Percentiles rank a stretch among this genome's conserved stretches.
phyloP scores from a whole-genome alignment of 64 coral and sea anemone species.

The Trachythela sp. region DNA sequence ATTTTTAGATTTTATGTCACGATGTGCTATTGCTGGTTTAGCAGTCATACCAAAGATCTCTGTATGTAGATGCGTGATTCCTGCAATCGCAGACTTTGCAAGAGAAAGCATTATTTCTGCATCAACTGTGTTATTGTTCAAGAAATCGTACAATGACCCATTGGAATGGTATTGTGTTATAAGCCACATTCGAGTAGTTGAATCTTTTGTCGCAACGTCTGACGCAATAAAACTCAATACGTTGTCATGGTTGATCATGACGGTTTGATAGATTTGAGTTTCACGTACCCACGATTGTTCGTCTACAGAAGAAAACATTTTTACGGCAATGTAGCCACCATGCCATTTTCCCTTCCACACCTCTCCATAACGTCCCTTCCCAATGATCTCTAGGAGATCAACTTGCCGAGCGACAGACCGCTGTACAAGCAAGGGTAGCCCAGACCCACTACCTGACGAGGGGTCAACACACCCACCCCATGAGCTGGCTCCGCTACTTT shows the following conservation, averaged over 20 bases:
- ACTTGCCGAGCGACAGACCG: conserved; percentile 76
- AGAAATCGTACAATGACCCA: conserved; percentile 84
- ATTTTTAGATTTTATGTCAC: conserved; percentile 98
- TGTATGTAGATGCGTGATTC: conserved; percentile 80
- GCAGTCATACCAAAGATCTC: conserved; percentile 73
- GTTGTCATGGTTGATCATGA: conserved; percentile 77
- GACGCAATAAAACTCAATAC: conserved; percentile 83
- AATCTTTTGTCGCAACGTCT: conserved; percentile 62
- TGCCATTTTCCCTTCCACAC: conserved; percentile 81
- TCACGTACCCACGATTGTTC: conserved; percentile 84
- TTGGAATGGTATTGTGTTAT: conserved; percentile 82
- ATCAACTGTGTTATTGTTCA: conserved; percentile 72
- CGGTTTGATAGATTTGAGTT: conserved; percentile 77
- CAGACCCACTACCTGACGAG: conserved; percentile 82
- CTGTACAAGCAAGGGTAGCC: conserved; percentile 73
- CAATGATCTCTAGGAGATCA: conserved; percentile 72
- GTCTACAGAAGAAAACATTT: conserved; percentile 73
- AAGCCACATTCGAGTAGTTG: conserved; percentile 87
- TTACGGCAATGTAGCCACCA: conserved; percentile 81
- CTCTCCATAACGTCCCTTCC: conserved; percentile 80
- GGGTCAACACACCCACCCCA: conserved; percentile 41
- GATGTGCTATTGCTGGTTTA: conserved; percentile 84
- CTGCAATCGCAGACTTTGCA: conserved; percentile 68
- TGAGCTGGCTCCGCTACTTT: not conserved
- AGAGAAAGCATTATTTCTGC: conserved; percentile 64